Evolutionary conservation across 2,113 vertebrate genomes (phyloP).

Genomic region (Toxotes jaculatrix): DNA sequence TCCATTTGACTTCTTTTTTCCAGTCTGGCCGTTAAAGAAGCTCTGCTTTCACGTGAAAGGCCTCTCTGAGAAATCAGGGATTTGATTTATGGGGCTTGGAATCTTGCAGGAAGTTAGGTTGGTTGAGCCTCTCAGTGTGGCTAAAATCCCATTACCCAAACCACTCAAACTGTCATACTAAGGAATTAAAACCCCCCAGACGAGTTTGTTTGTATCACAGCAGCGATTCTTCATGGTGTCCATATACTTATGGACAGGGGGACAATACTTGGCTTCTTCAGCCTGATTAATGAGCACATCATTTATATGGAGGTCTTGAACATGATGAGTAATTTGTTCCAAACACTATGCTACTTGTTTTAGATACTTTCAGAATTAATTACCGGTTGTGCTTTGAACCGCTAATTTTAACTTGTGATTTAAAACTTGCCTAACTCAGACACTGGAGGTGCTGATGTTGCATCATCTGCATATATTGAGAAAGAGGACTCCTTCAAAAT

Average conservation of each 20-base stretch:
- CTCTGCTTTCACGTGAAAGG: not conserved
- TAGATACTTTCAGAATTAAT: no score
- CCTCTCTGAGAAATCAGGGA: not conserved
- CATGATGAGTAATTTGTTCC: no score
- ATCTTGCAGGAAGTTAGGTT: not conserved
- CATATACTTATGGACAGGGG: not conserved
- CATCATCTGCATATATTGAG: no score
- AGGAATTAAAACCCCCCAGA: not conserved
- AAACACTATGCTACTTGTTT: no score
- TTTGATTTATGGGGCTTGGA: not conserved
- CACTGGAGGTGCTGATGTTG: no score
- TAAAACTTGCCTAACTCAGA: no score
- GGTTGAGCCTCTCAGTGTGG: not conserved
- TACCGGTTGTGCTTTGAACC: no score
- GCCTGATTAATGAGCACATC: no score
- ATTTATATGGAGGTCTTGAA: no score
- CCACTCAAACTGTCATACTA: not conserved
- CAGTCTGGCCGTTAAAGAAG: not conserved
- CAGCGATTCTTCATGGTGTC: not conserved
- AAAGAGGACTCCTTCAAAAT: no score
- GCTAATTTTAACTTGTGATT: no score
- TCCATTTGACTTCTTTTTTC: slow-evolving; percentile 9
- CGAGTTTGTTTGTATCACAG: not conserved
- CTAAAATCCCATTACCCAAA: not conserved
- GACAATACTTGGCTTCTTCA: no score